Conservation (phyloP, 2,888 invertebrate species). For the Stenotaenia linearis region DNA sequence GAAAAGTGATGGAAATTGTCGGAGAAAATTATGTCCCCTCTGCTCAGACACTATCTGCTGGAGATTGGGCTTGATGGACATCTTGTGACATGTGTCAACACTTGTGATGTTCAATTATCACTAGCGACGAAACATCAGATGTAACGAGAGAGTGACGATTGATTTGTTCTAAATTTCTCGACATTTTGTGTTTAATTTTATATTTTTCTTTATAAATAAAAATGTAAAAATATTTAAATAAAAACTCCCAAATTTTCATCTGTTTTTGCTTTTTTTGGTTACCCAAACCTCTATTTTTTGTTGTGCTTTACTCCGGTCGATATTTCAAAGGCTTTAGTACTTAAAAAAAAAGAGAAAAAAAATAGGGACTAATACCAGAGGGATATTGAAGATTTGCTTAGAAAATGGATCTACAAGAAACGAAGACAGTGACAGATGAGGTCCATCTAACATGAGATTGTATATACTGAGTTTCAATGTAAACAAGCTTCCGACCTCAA, state of each 20-base stretch:
- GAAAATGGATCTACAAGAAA: slow-evolving; percentile 1
- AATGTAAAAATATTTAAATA: no score
- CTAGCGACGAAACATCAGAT: neutral
- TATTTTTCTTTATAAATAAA: no score
- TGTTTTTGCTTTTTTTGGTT: no score
- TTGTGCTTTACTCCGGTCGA: neutral
- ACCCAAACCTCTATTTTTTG: no score
- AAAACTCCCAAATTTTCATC: no score
- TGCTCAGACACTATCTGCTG: neutral
- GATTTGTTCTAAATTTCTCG: neutral
- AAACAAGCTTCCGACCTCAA: slow-evolving; percentile 14
- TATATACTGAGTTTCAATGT: slow-evolving; percentile 19
- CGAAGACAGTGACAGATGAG: slow-evolving; percentile 19
- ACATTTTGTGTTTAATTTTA: neutral
- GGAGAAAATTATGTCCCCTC: neutral
- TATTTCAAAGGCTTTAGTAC: neutral
- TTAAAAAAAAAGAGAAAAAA: neutral
- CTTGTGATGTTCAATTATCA: slow-evolving; percentile 5
- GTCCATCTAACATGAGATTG: neutral
- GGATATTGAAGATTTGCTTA: slow-evolving; percentile 6
- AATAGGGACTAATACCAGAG: neutral
- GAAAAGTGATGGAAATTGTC: neutral
- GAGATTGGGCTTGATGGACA: slow-evolving; percentile 5
- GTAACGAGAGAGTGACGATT: neutral
- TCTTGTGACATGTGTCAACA: neutral